Evolutionary conservation across 2,797 vertebrate genomes (phyloP).

Genomic region (Iguana delicatissima): DNA sequence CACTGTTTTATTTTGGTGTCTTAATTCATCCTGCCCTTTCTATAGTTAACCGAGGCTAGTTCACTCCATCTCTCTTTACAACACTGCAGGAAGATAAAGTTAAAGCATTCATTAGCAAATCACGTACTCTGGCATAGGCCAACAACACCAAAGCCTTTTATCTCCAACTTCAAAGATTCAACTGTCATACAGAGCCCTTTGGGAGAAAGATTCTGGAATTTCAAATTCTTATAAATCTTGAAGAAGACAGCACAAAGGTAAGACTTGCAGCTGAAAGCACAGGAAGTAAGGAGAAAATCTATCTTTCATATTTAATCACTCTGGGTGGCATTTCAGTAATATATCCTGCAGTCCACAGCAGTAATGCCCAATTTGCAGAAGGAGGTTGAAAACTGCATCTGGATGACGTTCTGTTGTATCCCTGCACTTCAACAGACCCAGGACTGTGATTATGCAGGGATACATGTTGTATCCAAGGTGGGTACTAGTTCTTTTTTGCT

Average conservation of each 20-base stretch:
- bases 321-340: constrained; percentile 22
- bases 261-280: constrained; percentile 48
- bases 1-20: constrained; percentile 21
- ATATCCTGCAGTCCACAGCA: not conserved
- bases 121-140: constrained; percentile 23
- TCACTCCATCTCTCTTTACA: constrained; percentile 23
- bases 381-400: not conserved
- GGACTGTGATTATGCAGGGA: not conserved
- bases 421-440: not conserved
- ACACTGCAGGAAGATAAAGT: constrained; percentile 27
- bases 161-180: constrained; percentile 40
- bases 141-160: constrained; percentile 34
- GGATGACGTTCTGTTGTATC: not conserved
- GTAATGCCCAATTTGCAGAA: not conserved
- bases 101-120: constrained; percentile 31
- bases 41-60: constrained; percentile 37
- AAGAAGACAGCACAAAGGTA: constrained; percentile 50
- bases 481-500: not conserved
- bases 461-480: not conserved
- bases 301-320: constrained; percentile 42
- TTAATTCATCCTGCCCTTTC: constrained; percentile 16
- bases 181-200: fast-evolving
- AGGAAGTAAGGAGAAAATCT: not conserved
- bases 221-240: constrained; percentile 1
- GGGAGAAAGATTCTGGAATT: constrained; percentile 19